phyloP scores from a whole-genome alignment of 2,888 invertebrate genomes.

The Polydrusus pterygomalis region DNA sequence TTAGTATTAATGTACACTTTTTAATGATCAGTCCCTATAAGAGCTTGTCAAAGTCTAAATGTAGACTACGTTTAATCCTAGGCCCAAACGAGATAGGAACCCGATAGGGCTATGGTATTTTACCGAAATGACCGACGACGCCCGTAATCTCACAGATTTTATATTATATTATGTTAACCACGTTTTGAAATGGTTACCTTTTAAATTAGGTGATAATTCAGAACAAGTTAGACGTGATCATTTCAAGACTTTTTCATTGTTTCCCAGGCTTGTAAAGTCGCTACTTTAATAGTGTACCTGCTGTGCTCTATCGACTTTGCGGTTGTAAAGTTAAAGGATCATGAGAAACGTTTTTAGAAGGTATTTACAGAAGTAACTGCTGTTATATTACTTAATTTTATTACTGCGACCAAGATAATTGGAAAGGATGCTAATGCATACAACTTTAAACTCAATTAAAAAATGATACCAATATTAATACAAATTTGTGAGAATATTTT shows the following conservation, averaged over 20 bases:
- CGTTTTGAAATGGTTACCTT: conserved; percentile 38
- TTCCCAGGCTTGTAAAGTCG: conserved; percentile 42
- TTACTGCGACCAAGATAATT: background rate
- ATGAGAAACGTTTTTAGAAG: conserved; percentile 37
- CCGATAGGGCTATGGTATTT: background rate
- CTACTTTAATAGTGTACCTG: conserved; percentile 42
- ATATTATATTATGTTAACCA: conserved; percentile 23
- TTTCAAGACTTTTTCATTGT: conserved; percentile 43
- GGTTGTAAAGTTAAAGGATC: conserved; percentile 37
- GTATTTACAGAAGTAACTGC: conserved; percentile 29
- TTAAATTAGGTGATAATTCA: conserved; percentile 53
- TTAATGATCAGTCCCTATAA: conserved; percentile 9
- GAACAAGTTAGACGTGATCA: conserved; percentile 47
- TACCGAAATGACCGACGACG: background rate
- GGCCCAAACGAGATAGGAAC: background rate
- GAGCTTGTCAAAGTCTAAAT: background rate
- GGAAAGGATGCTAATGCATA: background rate
- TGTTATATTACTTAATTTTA: conserved; percentile 30
- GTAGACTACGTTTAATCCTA: conserved; percentile 1
- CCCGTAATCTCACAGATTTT: background rate
- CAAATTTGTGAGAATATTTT: too few relatives aligned
- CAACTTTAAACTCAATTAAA: too few relatives aligned
- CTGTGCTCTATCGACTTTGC: conserved; percentile 38
- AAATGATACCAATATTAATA: too few relatives aligned
- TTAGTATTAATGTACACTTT: background rate